Base-by-base conservation (phyloP, 2,888 invertebrate species). In the Lordiphosa andalusiaca region DNA sequence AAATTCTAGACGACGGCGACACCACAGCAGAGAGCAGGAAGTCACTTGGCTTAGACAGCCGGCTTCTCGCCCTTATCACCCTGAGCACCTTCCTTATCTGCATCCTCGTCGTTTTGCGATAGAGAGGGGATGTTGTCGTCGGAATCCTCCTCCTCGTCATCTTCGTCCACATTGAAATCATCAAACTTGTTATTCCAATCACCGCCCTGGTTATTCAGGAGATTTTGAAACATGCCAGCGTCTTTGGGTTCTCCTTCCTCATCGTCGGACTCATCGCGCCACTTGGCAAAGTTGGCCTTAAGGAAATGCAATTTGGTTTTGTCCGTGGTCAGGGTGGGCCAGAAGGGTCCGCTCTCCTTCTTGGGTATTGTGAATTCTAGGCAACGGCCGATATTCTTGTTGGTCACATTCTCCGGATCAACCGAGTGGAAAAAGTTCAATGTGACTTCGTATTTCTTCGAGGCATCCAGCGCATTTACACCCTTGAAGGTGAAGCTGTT, bases 271-370 rank as follows among this genome's bases (percentile, higher is more conserved):
- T 99, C 98, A 91, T 98, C 98, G 90, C 93, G 94, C 98, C 98
- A 99, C 91, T 98, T 98, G 88, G 96, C 96, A 89, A 99, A 99
- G 89, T 99, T 98, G 82, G 98, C 95, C 91, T 98, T 98, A 80
- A 99, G 92, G 94, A 98, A 98, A 89, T 98, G 98, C 80, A 94
- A 94, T 91, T 98, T 98, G 89, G 94, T 94, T 85, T 94, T 95
- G 82, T 95, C 95, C 88, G 95, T 95, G 56, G 96, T 95, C 76
- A 98, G 91, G 71, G 94, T 91, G 52, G 96, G 94, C 98, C 98
- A 98, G 89, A 93, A 98, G 1, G 95, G 92, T 62, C 94, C 95
- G 47, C 91, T 92, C 69, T 92, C 91, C 67, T 90, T 90, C 92
- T 95, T 95, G 71, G 91, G 91, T 76, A 95, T 92, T 71, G 94